Evolutionary conservation across 1,140 invertebrate genomes (phyloP).

Genomic region (Leguminivora glycinivorella): DNA sequence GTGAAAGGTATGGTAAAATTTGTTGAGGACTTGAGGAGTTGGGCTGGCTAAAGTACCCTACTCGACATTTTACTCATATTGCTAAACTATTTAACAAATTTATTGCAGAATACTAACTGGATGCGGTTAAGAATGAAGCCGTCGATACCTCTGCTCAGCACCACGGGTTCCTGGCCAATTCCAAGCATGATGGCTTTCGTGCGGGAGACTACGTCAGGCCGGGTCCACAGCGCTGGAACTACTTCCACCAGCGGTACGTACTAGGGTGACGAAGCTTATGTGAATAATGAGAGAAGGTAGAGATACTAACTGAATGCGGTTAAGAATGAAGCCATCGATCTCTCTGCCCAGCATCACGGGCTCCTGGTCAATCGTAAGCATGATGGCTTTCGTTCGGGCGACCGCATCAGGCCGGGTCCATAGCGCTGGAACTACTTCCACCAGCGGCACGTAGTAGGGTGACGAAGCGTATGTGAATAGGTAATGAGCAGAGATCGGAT

Average conservation of each 20-base stretch:
- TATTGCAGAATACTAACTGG: slow-evolving; percentile 89
- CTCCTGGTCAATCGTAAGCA: slow-evolving; percentile 93
- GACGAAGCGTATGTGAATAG: slow-evolving; percentile 74
- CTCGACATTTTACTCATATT: too few relatives aligned
- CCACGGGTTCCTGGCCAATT: slow-evolving; percentile 94
- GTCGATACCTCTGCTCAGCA: slow-evolving; percentile 90
- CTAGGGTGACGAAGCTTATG: slow-evolving; percentile 86
- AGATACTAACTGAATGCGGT: slow-evolving; percentile 91
- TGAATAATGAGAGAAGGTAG: too few relatives aligned
- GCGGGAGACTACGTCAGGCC: slow-evolving; percentile 83
- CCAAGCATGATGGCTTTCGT: slow-evolving; percentile 89
- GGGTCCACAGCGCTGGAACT: slow-evolving; percentile 95
- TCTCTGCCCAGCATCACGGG: slow-evolving; percentile 92
- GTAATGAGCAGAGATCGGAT: too few relatives aligned
- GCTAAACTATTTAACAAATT: too few relatives aligned
- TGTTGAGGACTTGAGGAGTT: too few relatives aligned
- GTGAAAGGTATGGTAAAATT: too few relatives aligned
- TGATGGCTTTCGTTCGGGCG: slow-evolving; percentile 84
- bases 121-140: slow-evolving; percentile 97
- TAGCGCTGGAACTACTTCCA: slow-evolving; percentile 96
- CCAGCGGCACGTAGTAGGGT: slow-evolving; percentile 96
- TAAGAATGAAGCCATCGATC: slow-evolving; percentile 95
- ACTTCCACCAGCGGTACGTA: slow-evolving; percentile 96
- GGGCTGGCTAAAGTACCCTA: too few relatives aligned
- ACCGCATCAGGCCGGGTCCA: slow-evolving; percentile 89